phyloP scores from a whole-genome alignment of 2,113 vertebrate species.

The Gallinago undulata region DNA sequence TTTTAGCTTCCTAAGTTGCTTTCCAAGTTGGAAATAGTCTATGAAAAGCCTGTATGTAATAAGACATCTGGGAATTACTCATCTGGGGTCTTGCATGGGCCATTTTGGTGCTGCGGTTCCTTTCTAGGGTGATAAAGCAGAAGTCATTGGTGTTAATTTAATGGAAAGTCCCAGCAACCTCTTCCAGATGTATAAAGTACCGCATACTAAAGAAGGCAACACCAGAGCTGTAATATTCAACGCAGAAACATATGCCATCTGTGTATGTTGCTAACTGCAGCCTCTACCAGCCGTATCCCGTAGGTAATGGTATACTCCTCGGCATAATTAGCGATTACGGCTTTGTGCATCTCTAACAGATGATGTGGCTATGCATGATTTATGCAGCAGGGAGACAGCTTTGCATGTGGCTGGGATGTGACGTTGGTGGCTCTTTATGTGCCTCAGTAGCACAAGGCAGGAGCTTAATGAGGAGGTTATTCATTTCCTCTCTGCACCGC shows the following conservation, averaged over 20 bases:
- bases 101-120: not conserved
- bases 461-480: slow-evolving; percentile 13
- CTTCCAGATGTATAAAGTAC: not conserved
- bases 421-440: not conserved
- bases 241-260: not conserved
- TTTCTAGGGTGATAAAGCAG: not conserved
- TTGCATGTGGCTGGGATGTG: slow-evolving; percentile 1
- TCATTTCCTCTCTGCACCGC: not conserved
- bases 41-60: slow-evolving; percentile 6
- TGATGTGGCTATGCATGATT: slow-evolving; percentile 63
- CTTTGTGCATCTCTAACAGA: slow-evolving; percentile 33
- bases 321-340: not conserved
- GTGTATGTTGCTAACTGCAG: not conserved
- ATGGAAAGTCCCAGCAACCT: not conserved
- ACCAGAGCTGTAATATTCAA: not conserved
- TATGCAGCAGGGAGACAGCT: slow-evolving; percentile 24
- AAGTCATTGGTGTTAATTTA: not conserved
- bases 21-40: slow-evolving; percentile 2
- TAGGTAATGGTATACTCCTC: slow-evolving; percentile 13
- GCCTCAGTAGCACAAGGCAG: slow-evolving; percentile 18
- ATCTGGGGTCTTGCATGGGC: not conserved
- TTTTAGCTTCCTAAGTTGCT: slow-evolving; percentile 24
- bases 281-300: not conserved
- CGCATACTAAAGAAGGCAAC: not conserved
- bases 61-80: slow-evolving; percentile 25